Conservation (phyloP, 2,797 vertebrate species). For the Centroberyx gerrardi region DNA sequence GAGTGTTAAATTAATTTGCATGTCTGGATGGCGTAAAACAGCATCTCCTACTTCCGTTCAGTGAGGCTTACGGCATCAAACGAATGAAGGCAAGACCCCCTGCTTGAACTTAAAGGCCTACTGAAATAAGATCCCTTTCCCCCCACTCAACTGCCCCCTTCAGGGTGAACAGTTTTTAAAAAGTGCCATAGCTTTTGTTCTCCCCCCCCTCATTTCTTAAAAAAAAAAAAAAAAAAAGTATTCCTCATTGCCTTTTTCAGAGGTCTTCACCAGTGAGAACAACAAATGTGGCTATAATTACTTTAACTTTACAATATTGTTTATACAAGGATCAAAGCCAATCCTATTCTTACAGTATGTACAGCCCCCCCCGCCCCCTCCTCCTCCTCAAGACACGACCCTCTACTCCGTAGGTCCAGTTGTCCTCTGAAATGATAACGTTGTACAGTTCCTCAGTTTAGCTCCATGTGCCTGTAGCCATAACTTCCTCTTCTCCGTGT, state of each 20-base stretch:
- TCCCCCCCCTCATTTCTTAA: slow-evolving; percentile 56
- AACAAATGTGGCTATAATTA: slow-evolving; percentile 83
- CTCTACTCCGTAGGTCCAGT: slow-evolving; percentile 67
- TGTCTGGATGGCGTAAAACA: slow-evolving; percentile 70
- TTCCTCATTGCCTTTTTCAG: slow-evolving; percentile 76
- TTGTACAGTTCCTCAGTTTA: slow-evolving; percentile 81
- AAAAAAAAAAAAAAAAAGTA: slow-evolving; percentile 53
- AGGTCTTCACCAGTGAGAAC: slow-evolving; percentile 76
- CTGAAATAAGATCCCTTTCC: slow-evolving; percentile 55
- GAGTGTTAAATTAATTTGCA: slow-evolving; percentile 63
- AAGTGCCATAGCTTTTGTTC: slow-evolving; percentile 81
- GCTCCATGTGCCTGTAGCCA: slow-evolving; percentile 79
- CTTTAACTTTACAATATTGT: slow-evolving; percentile 88
- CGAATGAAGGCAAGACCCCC: slow-evolving; percentile 13
- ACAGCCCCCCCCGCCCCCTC: slow-evolving; percentile 73
- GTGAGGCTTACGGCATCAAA: slow-evolving; percentile 35
- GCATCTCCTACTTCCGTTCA: slow-evolving; percentile 54
- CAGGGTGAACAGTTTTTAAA: slow-evolving; percentile 74
- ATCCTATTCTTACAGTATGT: slow-evolving; percentile 88
- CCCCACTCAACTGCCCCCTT: slow-evolving; percentile 64
- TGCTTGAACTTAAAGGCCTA: slow-evolving; percentile 26
- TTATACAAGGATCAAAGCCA: slow-evolving; percentile 87
- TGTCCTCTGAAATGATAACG: slow-evolving; percentile 76
- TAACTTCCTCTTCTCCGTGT: slow-evolving; percentile 46
- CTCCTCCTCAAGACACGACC: slow-evolving; percentile 59